phyloP scores from a whole-genome alignment of 2,888 invertebrate species.

The Drosophila mercatorum region DNA sequence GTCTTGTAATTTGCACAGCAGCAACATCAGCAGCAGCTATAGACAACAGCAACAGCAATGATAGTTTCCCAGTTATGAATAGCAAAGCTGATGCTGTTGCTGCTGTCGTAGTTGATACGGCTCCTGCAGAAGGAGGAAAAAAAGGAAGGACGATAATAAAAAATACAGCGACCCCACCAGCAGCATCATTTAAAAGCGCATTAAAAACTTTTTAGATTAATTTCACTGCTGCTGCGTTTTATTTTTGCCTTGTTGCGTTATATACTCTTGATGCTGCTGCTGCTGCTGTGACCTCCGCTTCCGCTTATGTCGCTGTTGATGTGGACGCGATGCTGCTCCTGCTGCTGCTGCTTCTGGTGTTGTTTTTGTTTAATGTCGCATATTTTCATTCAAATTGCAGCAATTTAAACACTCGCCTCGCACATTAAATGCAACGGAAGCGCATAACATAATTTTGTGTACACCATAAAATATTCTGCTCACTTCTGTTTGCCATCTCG shows the following conservation, averaged over 20 bases:
- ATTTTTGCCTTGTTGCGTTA: conserved; percentile 52
- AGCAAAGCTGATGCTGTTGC: conserved; percentile 8
- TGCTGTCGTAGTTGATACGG: conserved; percentile 18
- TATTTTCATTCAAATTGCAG: conserved; percentile 38
- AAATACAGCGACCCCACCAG: conserved; percentile 46
- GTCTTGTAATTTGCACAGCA: conserved; percentile 75
- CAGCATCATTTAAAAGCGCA: conserved; percentile 83
- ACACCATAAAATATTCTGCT: conserved; percentile 20
- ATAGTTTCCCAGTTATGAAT: conserved; percentile 38
- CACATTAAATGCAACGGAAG: conserved; percentile 29
- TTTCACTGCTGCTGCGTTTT: conserved; percentile 70
- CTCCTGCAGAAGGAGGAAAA: conserved; percentile 14
- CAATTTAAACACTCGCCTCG: conserved; percentile 53
- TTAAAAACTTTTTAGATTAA: conserved; percentile 84
- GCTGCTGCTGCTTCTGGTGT: conserved; percentile 8
- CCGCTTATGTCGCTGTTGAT: conserved; percentile 10
- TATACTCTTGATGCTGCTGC: conserved; percentile 48
- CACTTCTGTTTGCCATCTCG: conserved; percentile 16
- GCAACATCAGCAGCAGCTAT: conserved; percentile 23
- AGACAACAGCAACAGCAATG: conserved; percentile 29
- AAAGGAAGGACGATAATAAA: conserved; percentile 23
- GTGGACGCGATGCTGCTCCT: background rate
- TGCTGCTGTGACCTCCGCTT: background rate
- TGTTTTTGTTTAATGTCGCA: conserved; percentile 53
- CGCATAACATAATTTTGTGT: conserved; percentile 9